Conservation (phyloP, 2,113 vertebrate species). For the Salvelinus sp. region DNA sequence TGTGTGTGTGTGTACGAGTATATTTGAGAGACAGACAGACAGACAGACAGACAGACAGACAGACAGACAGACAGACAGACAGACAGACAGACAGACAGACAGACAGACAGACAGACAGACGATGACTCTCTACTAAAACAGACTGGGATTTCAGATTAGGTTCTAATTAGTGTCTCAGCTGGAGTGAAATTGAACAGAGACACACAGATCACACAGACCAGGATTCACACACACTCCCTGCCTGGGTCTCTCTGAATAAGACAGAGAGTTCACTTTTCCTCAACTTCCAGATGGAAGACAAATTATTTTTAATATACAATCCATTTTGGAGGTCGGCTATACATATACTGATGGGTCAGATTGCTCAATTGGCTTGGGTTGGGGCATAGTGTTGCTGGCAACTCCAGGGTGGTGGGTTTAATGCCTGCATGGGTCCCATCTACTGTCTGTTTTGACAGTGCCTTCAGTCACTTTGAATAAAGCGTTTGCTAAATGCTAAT, state of each 20-base stretch:
- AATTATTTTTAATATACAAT: background rate
- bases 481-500: background rate
- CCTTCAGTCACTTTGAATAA: background rate
- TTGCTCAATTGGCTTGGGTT: background rate
- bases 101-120: background rate
- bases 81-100: background rate
- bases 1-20: too few species aligned
- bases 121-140: background rate
- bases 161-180: conserved; percentile 42
- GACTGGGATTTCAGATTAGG: conserved; percentile 10
- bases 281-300: background rate
- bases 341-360: background rate
- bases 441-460: background rate
- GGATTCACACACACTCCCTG: conserved; percentile 7
- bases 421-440: background rate
- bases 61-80: too few species aligned
- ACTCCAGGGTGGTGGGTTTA: background rate
- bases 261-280: conserved; percentile 2
- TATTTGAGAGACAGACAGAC: too few species aligned
- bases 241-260: conserved; percentile 2
- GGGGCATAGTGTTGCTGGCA: background rate
- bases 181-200: conserved; percentile 44
- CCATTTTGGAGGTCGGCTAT: background rate
- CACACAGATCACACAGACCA: background rate
- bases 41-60: too few species aligned